These are phyloP conservation scores for Poeciliopsis gracilis DNA, from an alignment of 2,797 vertebrate genomes.

Conservation along the genomic window DNA sequence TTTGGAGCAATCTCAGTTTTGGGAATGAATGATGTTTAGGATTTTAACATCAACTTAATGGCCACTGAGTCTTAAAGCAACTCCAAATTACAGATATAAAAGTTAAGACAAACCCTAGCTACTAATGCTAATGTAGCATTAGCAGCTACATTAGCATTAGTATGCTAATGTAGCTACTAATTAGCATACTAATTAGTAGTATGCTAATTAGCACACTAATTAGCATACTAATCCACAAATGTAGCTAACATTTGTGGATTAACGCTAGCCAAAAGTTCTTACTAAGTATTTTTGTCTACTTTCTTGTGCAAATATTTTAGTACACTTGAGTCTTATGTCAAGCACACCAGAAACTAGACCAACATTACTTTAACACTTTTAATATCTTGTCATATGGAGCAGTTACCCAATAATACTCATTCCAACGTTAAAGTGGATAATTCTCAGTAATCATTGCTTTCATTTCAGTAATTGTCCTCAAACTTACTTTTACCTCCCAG, in stretches of 20 bases:
- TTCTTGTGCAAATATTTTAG: too few species aligned
- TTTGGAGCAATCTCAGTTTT: background rate
- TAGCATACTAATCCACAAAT: too few species aligned
- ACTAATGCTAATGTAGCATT: too few species aligned
- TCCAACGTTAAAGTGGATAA: background rate
- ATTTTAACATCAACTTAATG: background rate
- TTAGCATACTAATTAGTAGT: too few species aligned
- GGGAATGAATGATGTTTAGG: too few species aligned
- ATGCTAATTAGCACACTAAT: too few species aligned
- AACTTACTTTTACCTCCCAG: conserved; percentile 20
- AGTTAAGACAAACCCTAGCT: background rate
- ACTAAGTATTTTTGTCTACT: too few species aligned
- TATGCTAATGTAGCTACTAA: too few species aligned
- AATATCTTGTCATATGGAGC: background rate
- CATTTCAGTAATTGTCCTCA: conserved; percentile 15
- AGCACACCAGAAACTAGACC: too few species aligned
- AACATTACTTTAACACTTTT: background rate
- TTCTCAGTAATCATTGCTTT: conserved; percentile 19
- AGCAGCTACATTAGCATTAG: too few species aligned
- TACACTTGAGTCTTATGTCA: too few species aligned
- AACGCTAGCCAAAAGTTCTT: background rate
- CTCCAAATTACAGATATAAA: background rate
- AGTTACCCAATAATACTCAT: background rate
- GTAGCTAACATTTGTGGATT: too few species aligned
- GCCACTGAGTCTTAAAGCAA: background rate